Conservation (phyloP, 2,888 invertebrate genomes). For the Synergus itoensis region DNA sequence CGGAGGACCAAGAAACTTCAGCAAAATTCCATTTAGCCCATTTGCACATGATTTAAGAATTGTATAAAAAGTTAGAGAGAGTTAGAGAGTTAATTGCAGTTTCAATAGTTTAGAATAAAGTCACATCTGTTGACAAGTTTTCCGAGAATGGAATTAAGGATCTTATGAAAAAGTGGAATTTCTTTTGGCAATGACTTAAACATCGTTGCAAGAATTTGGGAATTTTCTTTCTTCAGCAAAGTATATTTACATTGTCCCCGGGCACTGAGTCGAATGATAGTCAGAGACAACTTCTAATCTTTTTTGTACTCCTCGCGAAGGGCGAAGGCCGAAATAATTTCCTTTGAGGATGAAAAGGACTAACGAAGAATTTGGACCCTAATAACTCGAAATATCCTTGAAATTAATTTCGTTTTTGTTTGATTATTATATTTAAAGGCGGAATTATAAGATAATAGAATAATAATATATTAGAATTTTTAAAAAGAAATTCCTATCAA, state of each 20-base stretch:
- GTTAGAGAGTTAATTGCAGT: no score
- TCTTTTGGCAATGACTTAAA: neutral
- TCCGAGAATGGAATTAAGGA: neutral
- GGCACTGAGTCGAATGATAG: constrained; percentile 45
- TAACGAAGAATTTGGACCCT: constrained; percentile 4
- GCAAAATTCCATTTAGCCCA: no score
- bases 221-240: constrained; percentile 49
- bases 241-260: constrained; percentile 60
- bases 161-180: neutral
- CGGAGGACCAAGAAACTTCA: no score
- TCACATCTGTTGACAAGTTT: neutral
- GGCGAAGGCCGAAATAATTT: constrained; percentile 47
- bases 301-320: neutral
- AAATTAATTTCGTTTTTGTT: neutral
- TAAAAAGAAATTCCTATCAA: neutral
- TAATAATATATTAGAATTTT: no score
- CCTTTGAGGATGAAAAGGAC: constrained; percentile 42
- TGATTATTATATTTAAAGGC: no score
- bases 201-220: constrained; percentile 3
- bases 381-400: neutral
- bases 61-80: no score
- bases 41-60: no score
- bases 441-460: no score
- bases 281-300: constrained; percentile 41
- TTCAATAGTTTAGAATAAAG: neutral